A percentile compares a stretch with the other conserved stretches of the same genome.
Evolutionary conservation across 2,797 vertebrate species (phyloP).

Genomic region (Lagocephalus sceleratus): DNA sequence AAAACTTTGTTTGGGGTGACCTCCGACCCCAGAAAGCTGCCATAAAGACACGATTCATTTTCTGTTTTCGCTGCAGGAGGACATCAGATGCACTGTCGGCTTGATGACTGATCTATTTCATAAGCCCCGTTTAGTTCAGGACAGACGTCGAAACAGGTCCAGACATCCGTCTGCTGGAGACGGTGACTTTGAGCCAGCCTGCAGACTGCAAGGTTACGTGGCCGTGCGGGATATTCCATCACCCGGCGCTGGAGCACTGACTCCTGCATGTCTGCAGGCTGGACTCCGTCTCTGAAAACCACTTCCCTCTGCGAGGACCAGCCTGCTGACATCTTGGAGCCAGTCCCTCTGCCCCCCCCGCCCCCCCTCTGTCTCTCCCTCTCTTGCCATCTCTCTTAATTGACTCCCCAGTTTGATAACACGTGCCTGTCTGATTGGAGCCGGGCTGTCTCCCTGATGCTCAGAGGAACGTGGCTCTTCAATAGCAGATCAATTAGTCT

Average conservation of each 20-base stretch:
- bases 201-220: conserved; percentile 37
- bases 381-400: conserved; percentile 67
- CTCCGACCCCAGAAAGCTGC: no score
- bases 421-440: conserved; percentile 78
- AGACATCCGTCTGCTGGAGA: conserved; percentile 9
- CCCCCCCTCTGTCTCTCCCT: conserved; percentile 27
- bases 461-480: conserved; percentile 77
- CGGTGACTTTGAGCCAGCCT: conserved; percentile 29
- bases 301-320: conserved; percentile 59
- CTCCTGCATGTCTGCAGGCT: conserved; percentile 59
- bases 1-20: no score
- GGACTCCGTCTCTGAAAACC: conserved; percentile 53
- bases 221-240: conserved; percentile 38
- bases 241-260: conserved; percentile 44
- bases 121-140: neutral
- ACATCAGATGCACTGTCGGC: no score
- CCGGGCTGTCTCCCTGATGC: conserved; percentile 78
- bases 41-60: no score
- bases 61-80: no score
- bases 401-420: conserved; percentile 82
- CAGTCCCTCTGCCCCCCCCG: conserved; percentile 51
- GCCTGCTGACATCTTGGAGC: conserved; percentile 75
- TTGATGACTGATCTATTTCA: neutral
- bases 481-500: conserved; percentile 82
- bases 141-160: neutral